A percentile compares a stretch with the other conserved stretches of the same genome.
Conservation (phyloP, 2,888 invertebrate genomes). For the Cerceris ruficornis region DNA sequence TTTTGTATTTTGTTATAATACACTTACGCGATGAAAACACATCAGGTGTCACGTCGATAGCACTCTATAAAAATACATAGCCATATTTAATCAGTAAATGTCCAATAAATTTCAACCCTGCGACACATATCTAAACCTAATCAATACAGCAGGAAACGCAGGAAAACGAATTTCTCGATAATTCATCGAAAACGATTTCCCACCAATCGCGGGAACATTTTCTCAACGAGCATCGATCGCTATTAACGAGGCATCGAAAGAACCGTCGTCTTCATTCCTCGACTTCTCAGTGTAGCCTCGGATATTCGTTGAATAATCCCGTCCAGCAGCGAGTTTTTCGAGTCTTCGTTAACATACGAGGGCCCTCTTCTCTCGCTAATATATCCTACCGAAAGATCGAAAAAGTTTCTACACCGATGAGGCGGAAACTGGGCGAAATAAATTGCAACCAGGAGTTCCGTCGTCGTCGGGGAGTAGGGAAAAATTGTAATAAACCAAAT, state of each 20-base stretch:
- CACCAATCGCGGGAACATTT: neutral
- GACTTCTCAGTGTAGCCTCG: neutral
- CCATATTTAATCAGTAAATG: no score
- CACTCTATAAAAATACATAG: no score
- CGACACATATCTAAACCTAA: no score
- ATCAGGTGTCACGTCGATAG: no score
- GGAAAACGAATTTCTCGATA: neutral
- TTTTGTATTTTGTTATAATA: no score
- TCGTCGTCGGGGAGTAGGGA: neutral
- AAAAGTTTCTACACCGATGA: neutral
- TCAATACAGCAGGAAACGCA: no score
- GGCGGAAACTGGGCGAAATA: neutral
- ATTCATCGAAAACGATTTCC: neutral
- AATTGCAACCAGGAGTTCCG: neutral
- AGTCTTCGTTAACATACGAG: slow-evolving; percentile 11
- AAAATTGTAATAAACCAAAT: slow-evolving; percentile 9
- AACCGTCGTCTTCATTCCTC: neutral
- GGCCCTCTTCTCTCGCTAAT: neutral
- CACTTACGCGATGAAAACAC: no score
- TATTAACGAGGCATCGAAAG: neutral
- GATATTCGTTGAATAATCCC: slow-evolving; percentile 1
- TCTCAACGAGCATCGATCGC: slow-evolving; percentile 10
- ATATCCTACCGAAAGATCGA: neutral
- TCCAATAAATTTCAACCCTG: no score
- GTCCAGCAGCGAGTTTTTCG: neutral